phyloP scores from a whole-genome alignment of 1,140 invertebrate genomes.

The Conus ventricosus region DNA sequence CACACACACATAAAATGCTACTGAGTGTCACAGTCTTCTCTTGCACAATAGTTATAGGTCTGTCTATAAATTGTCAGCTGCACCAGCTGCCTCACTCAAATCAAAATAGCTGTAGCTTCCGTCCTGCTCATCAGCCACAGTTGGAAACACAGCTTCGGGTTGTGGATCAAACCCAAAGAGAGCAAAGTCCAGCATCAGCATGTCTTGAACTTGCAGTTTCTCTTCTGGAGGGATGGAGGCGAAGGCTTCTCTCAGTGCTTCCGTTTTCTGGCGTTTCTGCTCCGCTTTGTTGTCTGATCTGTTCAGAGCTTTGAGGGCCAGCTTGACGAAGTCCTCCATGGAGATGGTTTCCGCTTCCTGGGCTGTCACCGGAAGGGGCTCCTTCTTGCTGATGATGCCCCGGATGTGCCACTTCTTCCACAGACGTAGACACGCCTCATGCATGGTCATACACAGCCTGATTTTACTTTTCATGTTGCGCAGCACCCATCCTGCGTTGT shows the following conservation, averaged over 20 bases:
- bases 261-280: slow-evolving; percentile 33
- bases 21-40: no score
- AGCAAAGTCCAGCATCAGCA: slow-evolving; percentile 45
- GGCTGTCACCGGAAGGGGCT: slow-evolving; percentile 46
- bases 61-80: no score
- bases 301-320: slow-evolving; percentile 23
- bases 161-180: slow-evolving; percentile 48
- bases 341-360: slow-evolving; percentile 13
- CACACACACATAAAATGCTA: no score
- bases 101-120: not conserved
- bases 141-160: slow-evolving; percentile 38
- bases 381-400: slow-evolving; percentile 58
- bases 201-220: slow-evolving; percentile 31
- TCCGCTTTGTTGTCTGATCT: not conserved
- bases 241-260: slow-evolving; percentile 46
- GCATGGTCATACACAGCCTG: slow-evolving; percentile 60
- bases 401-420: slow-evolving; percentile 67
- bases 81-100: not conserved
- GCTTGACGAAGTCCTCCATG: slow-evolving; percentile 32
- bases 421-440: slow-evolving; percentile 55
- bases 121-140: not conserved
- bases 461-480: slow-evolving; percentile 41
- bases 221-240: slow-evolving; percentile 28
- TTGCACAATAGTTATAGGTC: no score
- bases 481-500: slow-evolving; percentile 52